A percentile compares a stretch with the other conserved stretches of the same genome.
Evolutionary conservation across 2,113 vertebrate genomes (phyloP).

Genomic region (Psittacula cyanocephala): DNA sequence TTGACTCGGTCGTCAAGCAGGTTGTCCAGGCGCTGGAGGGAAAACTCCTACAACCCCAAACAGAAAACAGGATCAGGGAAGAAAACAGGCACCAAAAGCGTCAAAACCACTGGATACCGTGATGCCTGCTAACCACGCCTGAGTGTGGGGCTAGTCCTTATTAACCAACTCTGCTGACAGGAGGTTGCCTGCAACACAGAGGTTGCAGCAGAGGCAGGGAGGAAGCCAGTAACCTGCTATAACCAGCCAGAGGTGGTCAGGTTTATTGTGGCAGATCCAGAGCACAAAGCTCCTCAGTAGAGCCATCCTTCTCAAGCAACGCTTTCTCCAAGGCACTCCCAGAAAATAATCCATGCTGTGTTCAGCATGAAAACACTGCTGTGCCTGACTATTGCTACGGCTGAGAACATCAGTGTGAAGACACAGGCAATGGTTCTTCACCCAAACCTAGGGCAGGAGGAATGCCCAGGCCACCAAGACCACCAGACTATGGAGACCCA

Average conservation of each 20-base stretch:
- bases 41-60: slow-evolving; percentile 84
- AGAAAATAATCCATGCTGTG: background rate
- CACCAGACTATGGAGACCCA: background rate
- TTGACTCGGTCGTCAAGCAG: slow-evolving; percentile 88
- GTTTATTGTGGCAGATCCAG: background rate
- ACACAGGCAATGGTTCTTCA: background rate
- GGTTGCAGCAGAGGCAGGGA: background rate
- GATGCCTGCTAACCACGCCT: background rate
- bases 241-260: background rate
- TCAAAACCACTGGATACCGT: background rate
- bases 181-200: background rate
- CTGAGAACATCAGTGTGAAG: background rate
- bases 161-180: background rate
- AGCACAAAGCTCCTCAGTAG: background rate
- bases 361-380: background rate
- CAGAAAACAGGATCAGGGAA: slow-evolving; percentile 27
- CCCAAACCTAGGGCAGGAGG: background rate
- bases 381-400: accelerated
- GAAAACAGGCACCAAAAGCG: background rate
- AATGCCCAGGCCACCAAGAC: background rate
- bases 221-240: background rate
- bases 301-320: background rate
- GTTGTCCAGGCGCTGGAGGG: slow-evolving; percentile 88
- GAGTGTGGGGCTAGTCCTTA: background rate
- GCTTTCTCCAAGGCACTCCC: background rate